phyloP scores from a whole-genome alignment of 23 tunicate genomes.

The Ascidia mentula region DNA sequence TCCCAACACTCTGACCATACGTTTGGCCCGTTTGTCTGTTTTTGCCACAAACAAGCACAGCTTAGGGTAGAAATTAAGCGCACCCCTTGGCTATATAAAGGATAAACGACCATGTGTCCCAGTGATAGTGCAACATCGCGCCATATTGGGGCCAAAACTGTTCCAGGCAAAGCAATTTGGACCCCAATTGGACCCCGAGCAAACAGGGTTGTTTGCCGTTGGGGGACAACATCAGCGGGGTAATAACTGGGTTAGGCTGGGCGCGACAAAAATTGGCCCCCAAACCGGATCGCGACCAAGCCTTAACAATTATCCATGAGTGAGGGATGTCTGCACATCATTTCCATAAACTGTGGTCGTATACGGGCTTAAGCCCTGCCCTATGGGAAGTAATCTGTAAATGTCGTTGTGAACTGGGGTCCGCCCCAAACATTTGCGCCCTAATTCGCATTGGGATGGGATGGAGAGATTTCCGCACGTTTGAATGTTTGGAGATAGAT shows the following conservation, averaged over 20 bases:
- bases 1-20: too few relatives aligned
- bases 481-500: too few relatives aligned
- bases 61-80: neutral
- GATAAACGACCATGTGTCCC: neutral
- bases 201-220: neutral
- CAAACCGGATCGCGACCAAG: constrained; percentile 1
- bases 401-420: neutral
- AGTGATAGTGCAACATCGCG: too few relatives aligned
- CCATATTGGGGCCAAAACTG: too few relatives aligned
- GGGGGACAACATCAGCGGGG: neutral
- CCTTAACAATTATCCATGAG: neutral
- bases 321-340: neutral
- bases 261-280: constrained; percentile 6
- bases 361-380: neutral
- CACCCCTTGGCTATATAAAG: neutral
- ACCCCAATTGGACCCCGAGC: too few relatives aligned
- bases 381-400: neutral
- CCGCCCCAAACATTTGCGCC: neutral
- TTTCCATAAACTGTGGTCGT: neutral
- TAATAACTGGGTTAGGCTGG: neutral
- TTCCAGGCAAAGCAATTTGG: too few relatives aligned
- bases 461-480: too few relatives aligned
- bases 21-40: too few relatives aligned
- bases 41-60: neutral
- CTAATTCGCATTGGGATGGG: too few relatives aligned